Base-by-base conservation (phyloP, 2,888 invertebrate species). In the Idaea dimidiata region DNA sequence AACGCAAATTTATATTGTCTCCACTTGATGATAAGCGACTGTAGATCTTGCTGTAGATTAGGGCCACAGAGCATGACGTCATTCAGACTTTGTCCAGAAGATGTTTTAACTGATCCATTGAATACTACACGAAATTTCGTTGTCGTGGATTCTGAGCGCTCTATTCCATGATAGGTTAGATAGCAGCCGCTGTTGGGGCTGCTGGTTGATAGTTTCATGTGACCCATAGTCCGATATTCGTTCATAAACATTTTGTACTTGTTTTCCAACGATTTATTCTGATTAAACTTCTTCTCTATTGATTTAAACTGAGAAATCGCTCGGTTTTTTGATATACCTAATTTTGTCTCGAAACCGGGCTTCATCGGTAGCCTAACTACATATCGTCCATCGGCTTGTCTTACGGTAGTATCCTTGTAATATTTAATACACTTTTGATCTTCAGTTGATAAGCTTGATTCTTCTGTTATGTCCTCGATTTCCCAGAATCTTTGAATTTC, bases 61-160 rank as follows among this genome's bases (percentile, higher is more conserved):
- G 73, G 71, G 0, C 72, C 73, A 8, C 58, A 61, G 7, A 62
- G 54, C 68, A 73, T 73, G 0, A 73, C 1, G 32, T 72, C 73
- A 62, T 77, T 77, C 1, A 77, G 54, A 14, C 70, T 70, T 0
- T 24, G 57, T 0, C 70, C 66, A 0, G 59, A 62, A 17, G 62
- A 66, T 31, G 68, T 70, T 66, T 62, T 64, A 31, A 64, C 54
- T 1, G 72, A 72, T 14, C 66, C 73, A 60, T 75, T 72, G 55
- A 71, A 74, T 2, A 73, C 73, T 0, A 72, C 74, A 10, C 74
- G 62, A 6, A 66, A 57, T 54, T 64, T 33, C 2, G 71, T 71
- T 1, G 72, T 70, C n/a, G 58, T 63, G 7, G 70, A 71, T 2
- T 73, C 70, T 0, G 16, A 14, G 0, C 68, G 62, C 54, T 56